Evolutionary conservation across 1,140 invertebrate genomes (phyloP), one percentile per base, ranked within the genome.

Genomic region (Drosophila pruinosa): DNA sequence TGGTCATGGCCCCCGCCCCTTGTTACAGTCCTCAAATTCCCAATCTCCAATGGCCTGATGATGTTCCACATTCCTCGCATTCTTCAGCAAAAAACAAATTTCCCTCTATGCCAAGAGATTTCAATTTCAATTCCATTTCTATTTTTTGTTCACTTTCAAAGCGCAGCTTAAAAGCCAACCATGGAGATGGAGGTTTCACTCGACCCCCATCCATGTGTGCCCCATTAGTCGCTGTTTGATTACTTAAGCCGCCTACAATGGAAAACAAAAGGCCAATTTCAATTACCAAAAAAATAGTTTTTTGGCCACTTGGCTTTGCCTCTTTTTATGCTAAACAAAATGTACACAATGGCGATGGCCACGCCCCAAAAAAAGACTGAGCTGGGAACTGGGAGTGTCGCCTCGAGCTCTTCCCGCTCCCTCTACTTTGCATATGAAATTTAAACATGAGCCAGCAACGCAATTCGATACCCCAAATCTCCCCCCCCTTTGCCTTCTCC

Each of bases 281-380:
- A 86, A 86, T 86, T 85, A 85, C 81, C 80, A 17, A 82, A 85
- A 80, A 83, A 79, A 65, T 73, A 53, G 75, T 77, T 82, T 72
- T n/a, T 67, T 50, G 72, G 67, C 75, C 78, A 56, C 61, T 72
- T 71, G 62, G 69, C 69, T 68, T 65, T 72, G 56, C 57, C 58
- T 63, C 58, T 63, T 73, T 75, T 63, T 73, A 73, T 76, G 73
- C 73, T 76, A 73, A 76, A 63, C 70, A 73, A 28, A 47, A 7
- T 10, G 38, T 17, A 14, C 4, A 54, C 62, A 61, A 47, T 52
- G 59, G n/a, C 12, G 19, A 22, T 12, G 10, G 41, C 19, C 52
- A 36, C 43, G 43, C 14, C 26, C 19, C 21, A 15, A 26, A 36
- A 41, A 56, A n/a, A n/a, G n/a, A n/a, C n/a, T n/a, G n/a, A n/a